These are phyloP conservation scores for Acrobasis suavella DNA, from an alignment of 2,888 invertebrate genomes.

Conservation along the genomic window DNA sequence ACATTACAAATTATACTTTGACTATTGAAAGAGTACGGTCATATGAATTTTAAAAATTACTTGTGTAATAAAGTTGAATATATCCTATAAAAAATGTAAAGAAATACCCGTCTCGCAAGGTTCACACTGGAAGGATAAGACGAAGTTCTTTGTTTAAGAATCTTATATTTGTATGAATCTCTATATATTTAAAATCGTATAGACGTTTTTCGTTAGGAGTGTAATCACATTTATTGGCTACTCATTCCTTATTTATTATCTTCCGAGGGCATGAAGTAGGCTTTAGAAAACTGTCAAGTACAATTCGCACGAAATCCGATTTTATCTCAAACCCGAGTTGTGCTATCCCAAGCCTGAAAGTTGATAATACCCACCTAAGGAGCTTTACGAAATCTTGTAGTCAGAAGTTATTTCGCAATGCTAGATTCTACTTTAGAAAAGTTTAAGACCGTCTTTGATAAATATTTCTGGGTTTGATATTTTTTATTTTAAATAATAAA, in stretches of 20 bases:
- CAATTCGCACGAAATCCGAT: background rate
- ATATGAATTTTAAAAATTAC: too few species aligned
- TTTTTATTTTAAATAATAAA: too few species aligned
- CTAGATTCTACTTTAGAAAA: background rate
- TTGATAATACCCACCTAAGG: background rate
- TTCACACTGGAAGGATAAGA: too few species aligned
- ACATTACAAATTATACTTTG: too few species aligned
- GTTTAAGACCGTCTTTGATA: background rate
- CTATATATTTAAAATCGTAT: too few species aligned
- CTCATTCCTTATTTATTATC: background rate
- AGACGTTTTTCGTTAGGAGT: background rate
- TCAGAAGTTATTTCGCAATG: background rate
- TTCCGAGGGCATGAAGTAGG: background rate
- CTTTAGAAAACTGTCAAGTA: background rate
- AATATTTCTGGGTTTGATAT: too few species aligned
- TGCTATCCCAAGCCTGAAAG: background rate
- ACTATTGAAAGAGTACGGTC: too few species aligned
- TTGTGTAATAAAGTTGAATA: too few species aligned
- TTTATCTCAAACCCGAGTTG: background rate
- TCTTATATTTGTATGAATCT: too few species aligned
- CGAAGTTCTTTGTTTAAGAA: too few species aligned
- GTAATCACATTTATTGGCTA: background rate
- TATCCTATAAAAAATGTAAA: too few species aligned
- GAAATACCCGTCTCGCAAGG: too few species aligned
- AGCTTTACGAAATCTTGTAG: background rate